A percentile compares a stretch with the other conserved stretches of the same genome.
phyloP scores from a whole-genome alignment of 2,888 invertebrate species.

The Bugulina stolonifera region DNA sequence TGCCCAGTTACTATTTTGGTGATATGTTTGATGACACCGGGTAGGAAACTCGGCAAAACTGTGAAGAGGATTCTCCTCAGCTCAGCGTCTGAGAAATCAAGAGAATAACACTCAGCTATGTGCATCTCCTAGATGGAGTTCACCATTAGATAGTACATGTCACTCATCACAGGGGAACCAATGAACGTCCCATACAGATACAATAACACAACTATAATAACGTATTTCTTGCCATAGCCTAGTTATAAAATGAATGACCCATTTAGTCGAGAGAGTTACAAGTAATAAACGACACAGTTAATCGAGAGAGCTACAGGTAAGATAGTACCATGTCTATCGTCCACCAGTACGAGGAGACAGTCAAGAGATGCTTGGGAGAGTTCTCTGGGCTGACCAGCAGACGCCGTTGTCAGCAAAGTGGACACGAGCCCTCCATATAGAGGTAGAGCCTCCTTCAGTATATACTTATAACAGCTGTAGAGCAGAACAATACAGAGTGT shows the following conservation, averaged over 20 bases:
- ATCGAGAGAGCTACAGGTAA: too few relatives aligned
- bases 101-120: too few relatives aligned
- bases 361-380: background rate
- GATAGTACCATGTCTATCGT: background rate
- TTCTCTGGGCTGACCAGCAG: background rate
- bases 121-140: too few relatives aligned
- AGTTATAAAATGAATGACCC: too few relatives aligned
- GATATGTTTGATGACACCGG: background rate
- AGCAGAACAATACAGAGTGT: too few relatives aligned
- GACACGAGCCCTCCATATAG: constrained; percentile 4
- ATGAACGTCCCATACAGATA: too few relatives aligned
- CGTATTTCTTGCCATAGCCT: too few relatives aligned
- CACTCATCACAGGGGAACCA: too few relatives aligned
- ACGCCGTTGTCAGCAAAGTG: background rate
- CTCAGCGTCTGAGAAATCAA: background rate
- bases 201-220: too few relatives aligned
- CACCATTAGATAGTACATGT: too few relatives aligned
- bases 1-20: background rate
- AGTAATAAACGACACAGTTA: too few relatives aligned
- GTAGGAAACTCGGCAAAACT: constrained; percentile 2
- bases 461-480: background rate
- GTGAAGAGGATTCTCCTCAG: background rate
- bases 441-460: background rate
- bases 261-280: too few relatives aligned
- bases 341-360: background rate